Percentiles rank a stretch among this genome's conserved stretches.
These are phyloP conservation scores for Montipora cactus DNA, from an alignment of 64 coral and sea anemone genomes.

Conservation along the genomic window DNA sequence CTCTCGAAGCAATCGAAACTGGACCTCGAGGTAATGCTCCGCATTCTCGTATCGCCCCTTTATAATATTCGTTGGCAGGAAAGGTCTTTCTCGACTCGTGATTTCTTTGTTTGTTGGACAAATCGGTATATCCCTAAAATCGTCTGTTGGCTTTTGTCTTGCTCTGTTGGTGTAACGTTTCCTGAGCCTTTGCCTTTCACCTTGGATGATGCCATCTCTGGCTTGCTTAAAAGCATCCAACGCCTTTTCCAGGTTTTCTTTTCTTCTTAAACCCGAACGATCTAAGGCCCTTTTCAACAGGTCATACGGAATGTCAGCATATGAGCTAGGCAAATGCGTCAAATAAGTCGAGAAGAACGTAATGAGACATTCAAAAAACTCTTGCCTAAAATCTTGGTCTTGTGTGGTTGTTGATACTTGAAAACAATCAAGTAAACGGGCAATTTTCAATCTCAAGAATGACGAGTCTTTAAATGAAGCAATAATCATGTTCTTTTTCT, in stretches of 20 bases:
- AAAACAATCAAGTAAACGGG: constrained; percentile 3
- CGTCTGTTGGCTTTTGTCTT: constrained; percentile 66
- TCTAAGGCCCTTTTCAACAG: constrained; percentile 38
- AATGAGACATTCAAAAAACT: constrained; percentile 10
- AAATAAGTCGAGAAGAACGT: constrained; percentile 53
- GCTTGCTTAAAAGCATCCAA: constrained; percentile 41
- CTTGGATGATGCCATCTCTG: constrained; percentile 70
- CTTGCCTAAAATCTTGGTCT: constrained; percentile 4
- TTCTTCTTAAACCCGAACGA: constrained; percentile 24
- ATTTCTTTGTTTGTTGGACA: constrained; percentile 73
- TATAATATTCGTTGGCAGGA: constrained; percentile 70
- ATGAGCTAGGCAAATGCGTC: constrained; percentile 67
- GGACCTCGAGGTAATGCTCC: constrained; percentile 86
- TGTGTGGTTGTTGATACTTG: not conserved
- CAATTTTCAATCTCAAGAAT: not conserved
- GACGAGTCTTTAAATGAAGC: not conserved
- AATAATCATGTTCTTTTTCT: not conserved
- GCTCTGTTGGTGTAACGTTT: constrained; percentile 9
- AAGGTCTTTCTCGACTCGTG: constrained; percentile 50
- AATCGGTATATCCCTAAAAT: constrained; percentile 79
- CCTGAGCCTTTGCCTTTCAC: constrained; percentile 48
- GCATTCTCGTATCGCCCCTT: constrained; percentile 51
- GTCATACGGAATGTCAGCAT: constrained; percentile 67
- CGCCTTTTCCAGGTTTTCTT: not conserved
- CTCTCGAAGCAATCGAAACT: constrained; percentile 79